These are phyloP conservation scores for Grammomys surdaster DNA, from an alignment of 2,113 vertebrate species.

Conservation along the genomic window DNA sequence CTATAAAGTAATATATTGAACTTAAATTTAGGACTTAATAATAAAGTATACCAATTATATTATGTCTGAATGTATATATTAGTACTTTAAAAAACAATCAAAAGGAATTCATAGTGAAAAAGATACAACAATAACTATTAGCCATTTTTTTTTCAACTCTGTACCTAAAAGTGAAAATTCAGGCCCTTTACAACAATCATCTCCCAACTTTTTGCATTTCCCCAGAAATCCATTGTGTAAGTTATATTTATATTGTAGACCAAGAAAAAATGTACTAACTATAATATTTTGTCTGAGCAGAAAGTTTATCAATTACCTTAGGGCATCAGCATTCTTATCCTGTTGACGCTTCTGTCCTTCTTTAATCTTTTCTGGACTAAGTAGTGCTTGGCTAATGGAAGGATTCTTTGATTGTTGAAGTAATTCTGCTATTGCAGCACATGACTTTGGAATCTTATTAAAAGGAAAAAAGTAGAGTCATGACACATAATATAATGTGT, in stretches of 20 bases:
- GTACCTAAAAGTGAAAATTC: neutral
- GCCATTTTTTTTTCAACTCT: neutral
- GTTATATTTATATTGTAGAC: neutral
- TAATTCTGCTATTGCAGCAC: slow-evolving; percentile 88
- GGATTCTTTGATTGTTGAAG: slow-evolving; percentile 89
- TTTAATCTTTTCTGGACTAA: slow-evolving; percentile 87
- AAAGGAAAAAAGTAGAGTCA: slow-evolving; percentile 27
- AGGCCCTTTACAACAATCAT: slow-evolving; percentile 16
- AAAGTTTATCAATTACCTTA: slow-evolving; percentile 88
- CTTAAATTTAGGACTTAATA: slow-evolving; percentile 39
- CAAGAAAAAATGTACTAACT: slow-evolving; percentile 1
- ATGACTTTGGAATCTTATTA: slow-evolving; percentile 91
- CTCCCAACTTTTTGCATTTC: neutral
- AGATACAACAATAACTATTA: neutral
- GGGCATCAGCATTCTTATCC: slow-evolving; percentile 91
- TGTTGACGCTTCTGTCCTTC: slow-evolving; percentile 90
- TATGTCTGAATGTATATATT: neutral
- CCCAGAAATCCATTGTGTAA: neutral
- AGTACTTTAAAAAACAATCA: neutral
- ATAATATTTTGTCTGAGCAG: neutral
- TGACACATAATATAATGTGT: neutral
- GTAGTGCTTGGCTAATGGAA: slow-evolving; percentile 81
- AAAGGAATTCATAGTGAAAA: slow-evolving; percentile 6
- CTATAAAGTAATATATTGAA: neutral
- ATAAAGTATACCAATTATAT: neutral